Percentiles rank a stretch among this genome's conserved stretches.
Conservation (phyloP, 2,888 invertebrate species). For the Tribolium freemani region DNA sequence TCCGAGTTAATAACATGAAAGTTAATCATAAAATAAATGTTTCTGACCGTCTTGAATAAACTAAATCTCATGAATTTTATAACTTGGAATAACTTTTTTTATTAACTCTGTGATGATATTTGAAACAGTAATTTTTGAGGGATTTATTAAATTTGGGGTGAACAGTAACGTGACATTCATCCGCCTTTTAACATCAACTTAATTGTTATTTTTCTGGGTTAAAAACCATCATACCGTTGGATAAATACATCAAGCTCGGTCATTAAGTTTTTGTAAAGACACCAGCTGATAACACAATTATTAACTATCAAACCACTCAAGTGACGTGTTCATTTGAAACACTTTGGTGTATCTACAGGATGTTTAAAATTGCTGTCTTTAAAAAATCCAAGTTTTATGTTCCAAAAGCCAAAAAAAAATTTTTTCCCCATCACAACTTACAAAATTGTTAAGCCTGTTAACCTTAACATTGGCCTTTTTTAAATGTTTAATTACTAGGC, state of each 20-base stretch:
- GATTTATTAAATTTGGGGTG: too few relatives aligned
- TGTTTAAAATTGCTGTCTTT: background rate
- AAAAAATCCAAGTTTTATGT: background rate
- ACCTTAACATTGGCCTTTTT: too few relatives aligned
- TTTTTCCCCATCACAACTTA: too few relatives aligned
- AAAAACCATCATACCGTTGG: background rate
- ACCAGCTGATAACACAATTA: slow-evolving; percentile 16
- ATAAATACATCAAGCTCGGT: background rate
- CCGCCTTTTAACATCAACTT: background rate
- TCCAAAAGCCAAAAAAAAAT: too few relatives aligned
- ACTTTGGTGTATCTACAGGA: background rate
- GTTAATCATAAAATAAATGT: background rate
- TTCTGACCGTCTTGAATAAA: background rate
- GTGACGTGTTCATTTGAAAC: background rate
- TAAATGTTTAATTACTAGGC: too few relatives aligned
- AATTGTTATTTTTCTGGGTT: too few relatives aligned
- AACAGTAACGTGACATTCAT: too few relatives aligned
- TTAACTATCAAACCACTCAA: background rate
- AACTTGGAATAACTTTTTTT: slow-evolving; percentile 6
- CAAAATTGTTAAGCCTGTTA: too few relatives aligned
- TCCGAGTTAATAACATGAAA: slow-evolving; percentile 5
- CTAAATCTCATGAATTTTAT: slow-evolving; percentile 3
- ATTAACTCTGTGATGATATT: background rate
- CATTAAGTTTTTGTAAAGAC: slow-evolving; percentile 3
- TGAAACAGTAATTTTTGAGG: too few relatives aligned